Evolutionary conservation across 2,888 invertebrate genomes (phyloP).

Genomic region (Uropetala carovei): DNA sequence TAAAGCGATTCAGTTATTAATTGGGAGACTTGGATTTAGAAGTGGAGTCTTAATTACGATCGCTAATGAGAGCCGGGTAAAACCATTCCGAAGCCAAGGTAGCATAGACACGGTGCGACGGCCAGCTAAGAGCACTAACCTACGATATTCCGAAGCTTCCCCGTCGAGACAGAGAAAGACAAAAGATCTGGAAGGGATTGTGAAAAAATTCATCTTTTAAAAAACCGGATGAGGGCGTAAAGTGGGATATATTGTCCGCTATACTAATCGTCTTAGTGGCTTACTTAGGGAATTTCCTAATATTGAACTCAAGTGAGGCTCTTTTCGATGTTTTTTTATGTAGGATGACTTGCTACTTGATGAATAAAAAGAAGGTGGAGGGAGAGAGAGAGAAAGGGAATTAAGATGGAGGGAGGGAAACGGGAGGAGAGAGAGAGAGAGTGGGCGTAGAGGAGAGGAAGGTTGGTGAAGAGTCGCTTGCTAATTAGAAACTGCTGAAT

Average conservation of each 20-base stretch:
- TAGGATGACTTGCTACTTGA: not conserved
- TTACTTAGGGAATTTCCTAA: too few relatives aligned
- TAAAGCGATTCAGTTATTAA: not conserved
- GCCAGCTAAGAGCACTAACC: conserved; percentile 52
- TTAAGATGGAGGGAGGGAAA: not conserved
- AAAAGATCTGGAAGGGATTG: not conserved
- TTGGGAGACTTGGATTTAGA: conserved; percentile 46
- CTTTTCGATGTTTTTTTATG: not conserved
- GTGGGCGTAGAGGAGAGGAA: not conserved
- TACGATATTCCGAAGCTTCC: conserved; percentile 34
- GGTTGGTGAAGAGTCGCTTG: conserved; percentile 44
- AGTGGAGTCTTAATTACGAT: conserved; percentile 44
- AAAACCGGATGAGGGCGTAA: not conserved
- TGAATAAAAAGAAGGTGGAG: too few relatives aligned
- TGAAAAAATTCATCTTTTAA: not conserved
- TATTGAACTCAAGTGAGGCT: too few relatives aligned
- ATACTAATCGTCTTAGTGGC: too few relatives aligned
- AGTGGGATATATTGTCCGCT: not conserved
- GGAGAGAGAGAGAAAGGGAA: not conserved
- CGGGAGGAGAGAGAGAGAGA: not conserved
- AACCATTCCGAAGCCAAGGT: conserved; percentile 41
- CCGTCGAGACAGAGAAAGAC: not conserved
- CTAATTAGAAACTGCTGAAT: conserved; percentile 46
- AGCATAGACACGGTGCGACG: conserved; percentile 16
- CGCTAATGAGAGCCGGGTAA: conserved; percentile 31